These are phyloP conservation scores for Darevskia mixta DNA, from an alignment of 2,797 vertebrate genomes.

Conservation along the genomic window DNA sequence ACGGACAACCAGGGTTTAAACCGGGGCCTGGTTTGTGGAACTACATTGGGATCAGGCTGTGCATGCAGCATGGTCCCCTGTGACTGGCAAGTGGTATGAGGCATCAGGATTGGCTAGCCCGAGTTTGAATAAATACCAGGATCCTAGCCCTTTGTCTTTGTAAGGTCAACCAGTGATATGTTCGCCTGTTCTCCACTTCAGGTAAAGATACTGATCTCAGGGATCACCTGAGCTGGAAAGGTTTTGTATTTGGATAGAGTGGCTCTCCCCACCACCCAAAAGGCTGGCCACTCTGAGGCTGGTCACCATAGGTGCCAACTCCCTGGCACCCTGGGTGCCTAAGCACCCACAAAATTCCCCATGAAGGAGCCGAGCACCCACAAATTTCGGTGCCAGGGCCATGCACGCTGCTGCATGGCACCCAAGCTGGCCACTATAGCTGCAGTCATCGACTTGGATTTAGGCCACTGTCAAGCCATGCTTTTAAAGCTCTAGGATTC, in stretches of 20 bases:
- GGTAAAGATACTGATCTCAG: background rate
- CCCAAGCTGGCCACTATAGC: too few relatives aligned
- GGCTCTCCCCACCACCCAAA: too few relatives aligned
- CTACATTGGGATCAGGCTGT: background rate
- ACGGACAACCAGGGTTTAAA: background rate
- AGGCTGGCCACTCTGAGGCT: too few relatives aligned
- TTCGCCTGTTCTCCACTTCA: too few relatives aligned
- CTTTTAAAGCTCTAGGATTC: background rate
- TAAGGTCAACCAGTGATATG: background rate
- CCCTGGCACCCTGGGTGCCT: too few relatives aligned
- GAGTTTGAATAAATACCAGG: background rate
- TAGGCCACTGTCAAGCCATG: background rate
- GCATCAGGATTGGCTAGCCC: background rate
- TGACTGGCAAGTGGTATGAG: background rate
- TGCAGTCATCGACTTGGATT: too few relatives aligned
- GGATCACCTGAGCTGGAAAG: background rate
- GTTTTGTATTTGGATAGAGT: background rate
- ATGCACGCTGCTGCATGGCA: too few relatives aligned
- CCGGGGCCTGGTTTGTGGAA: too few relatives aligned
- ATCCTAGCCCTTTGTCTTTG: background rate
- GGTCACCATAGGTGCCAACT: too few relatives aligned
- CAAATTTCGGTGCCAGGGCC: too few relatives aligned
- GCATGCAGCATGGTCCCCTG: background rate
- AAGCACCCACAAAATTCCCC: too few relatives aligned
- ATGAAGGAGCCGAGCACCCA: too few relatives aligned